Evolutionary conservation across 2,888 invertebrate genomes (phyloP).

Genomic region (Prosopocoilus inquinatus): DNA sequence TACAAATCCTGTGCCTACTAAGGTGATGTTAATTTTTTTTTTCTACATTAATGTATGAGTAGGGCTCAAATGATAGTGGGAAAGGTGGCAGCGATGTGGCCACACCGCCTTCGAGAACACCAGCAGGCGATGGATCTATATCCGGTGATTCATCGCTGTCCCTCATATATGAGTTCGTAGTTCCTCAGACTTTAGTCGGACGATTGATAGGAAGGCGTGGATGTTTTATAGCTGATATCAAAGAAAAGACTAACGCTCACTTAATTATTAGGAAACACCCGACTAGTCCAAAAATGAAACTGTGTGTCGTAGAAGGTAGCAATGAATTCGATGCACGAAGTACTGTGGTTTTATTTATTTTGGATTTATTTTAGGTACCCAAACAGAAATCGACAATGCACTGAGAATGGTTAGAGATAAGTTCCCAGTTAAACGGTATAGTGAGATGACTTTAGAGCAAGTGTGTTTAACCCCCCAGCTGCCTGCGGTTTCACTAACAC

Average conservation of each 20-base stretch:
- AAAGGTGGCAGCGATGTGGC: conserved; percentile 67
- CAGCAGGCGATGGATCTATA: conserved; percentile 53
- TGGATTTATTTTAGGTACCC: conserved; percentile 58
- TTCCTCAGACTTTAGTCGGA: conserved; percentile 77
- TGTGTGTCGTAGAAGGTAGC: conserved; percentile 80
- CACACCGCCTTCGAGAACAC: conserved; percentile 60
- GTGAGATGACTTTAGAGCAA: conserved; percentile 71
- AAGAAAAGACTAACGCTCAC: conserved; percentile 73
- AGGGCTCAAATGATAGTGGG: conserved; percentile 80
- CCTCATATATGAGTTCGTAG: conserved; percentile 69
- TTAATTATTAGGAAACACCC: conserved; percentile 79
- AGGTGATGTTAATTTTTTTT: too few species aligned
- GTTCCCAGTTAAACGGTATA: conserved; percentile 79
- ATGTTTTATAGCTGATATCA: conserved; percentile 76
- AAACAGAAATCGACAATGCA: conserved; percentile 76
- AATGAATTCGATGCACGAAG: conserved; percentile 9
- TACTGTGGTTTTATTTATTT: conserved; percentile 1
- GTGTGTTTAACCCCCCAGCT: conserved; percentile 48
- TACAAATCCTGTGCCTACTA: too few species aligned
- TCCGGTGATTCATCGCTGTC: conserved; percentile 35
- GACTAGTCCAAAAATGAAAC: conserved; percentile 69
- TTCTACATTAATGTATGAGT: conserved; percentile 34
- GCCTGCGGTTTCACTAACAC: conserved; percentile 41
- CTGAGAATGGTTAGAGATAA: conserved; percentile 80
- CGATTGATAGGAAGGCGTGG: conserved; percentile 85